Conservation (phyloP, 2,888 invertebrate species). For the Nemapogon koenigi region DNA sequence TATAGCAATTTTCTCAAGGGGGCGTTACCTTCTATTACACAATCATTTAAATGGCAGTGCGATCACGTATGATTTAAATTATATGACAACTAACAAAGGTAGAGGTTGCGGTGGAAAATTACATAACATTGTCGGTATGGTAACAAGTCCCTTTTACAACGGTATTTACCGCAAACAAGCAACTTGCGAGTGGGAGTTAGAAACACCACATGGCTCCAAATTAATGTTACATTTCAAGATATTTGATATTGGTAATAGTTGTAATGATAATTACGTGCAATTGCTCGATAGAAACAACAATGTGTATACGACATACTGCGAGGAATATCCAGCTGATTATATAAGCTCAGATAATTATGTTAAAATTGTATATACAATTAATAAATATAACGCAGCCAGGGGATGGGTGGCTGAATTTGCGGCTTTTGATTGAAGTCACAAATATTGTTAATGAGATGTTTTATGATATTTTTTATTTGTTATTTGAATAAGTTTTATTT, state of each 20-base stretch:
- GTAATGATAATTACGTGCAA: slow-evolving; percentile 70
- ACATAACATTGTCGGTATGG: slow-evolving; percentile 29
- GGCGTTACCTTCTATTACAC: slow-evolving; percentile 69
- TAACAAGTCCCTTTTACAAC: slow-evolving; percentile 50
- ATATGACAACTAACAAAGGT: slow-evolving; percentile 39
- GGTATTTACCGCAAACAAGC: slow-evolving; percentile 31
- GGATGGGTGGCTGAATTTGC: slow-evolving; percentile 69
- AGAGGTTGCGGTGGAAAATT: slow-evolving; percentile 46
- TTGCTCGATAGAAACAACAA: slow-evolving; percentile 58
- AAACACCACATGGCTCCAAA: slow-evolving; percentile 35
- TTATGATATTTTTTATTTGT: too few species aligned
- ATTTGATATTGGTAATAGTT: slow-evolving; percentile 71
- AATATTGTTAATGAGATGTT: too few species aligned
- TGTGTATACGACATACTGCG: slow-evolving; percentile 46
- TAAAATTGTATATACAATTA: slow-evolving; percentile 68
- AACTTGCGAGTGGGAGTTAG: slow-evolving; percentile 46
- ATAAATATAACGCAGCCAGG: slow-evolving; percentile 72
- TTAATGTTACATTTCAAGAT: slow-evolving; percentile 36
- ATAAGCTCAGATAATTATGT: slow-evolving; percentile 60
- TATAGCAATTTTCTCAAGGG: slow-evolving; percentile 68
- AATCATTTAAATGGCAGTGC: slow-evolving; percentile 26
- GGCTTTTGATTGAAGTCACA: slow-evolving; percentile 16
- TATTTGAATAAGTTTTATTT: too few species aligned
- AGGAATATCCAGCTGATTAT: slow-evolving; percentile 65
- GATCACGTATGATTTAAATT: slow-evolving; percentile 34